Base-by-base conservation (phyloP, 2,797 vertebrate species). In the Periparus ater region DNA sequence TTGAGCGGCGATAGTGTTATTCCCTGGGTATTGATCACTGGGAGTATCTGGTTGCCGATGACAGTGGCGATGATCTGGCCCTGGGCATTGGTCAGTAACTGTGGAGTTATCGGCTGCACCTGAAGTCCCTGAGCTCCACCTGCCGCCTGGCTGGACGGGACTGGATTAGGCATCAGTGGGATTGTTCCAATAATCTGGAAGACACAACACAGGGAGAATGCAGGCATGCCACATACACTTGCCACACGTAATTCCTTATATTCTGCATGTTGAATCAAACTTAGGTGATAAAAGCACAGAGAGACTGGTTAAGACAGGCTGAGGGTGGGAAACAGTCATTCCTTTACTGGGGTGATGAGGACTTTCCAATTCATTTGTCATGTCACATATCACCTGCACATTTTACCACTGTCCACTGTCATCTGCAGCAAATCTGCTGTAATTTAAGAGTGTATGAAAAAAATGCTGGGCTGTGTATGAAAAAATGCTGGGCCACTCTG, bases 11-110 rank as follows among this genome's bases (percentile, higher is more conserved):
- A 99, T 54, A 99, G 98, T 19, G 99, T 99, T 98, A 99, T 99
- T 98, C 99, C 99, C 98, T 99, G 99, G 97, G 99, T 99, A 97
- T 99, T 99, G 98, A 99, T 99, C 97, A 99, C 99, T 71, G 99
- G 99, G 92, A 99, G 98, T 97, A 99, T 99, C 98, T 99, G 99
- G 98, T 99, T 99, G 96, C 99, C 99, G 89, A 99, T 99, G 98
- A 99, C 99, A 0, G 99, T 99, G 97, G 99, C 99, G 95, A 99
- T 99, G 98, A 99, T 99, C 98, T 99, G 99, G 96, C 99, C 99
- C 98, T 99, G 99, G 98, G 99, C 99, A n/a, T 99, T 99, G 96
- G 99, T 99, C 98, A 99, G 97, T 97, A 99, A 98, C 98, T 99
- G 99, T 72, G 99, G 99, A 53, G 99, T 99, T 98, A 99, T 99